Conservation (phyloP, 2,797 vertebrate species). For the Paratrypauchen microcephalus region DNA sequence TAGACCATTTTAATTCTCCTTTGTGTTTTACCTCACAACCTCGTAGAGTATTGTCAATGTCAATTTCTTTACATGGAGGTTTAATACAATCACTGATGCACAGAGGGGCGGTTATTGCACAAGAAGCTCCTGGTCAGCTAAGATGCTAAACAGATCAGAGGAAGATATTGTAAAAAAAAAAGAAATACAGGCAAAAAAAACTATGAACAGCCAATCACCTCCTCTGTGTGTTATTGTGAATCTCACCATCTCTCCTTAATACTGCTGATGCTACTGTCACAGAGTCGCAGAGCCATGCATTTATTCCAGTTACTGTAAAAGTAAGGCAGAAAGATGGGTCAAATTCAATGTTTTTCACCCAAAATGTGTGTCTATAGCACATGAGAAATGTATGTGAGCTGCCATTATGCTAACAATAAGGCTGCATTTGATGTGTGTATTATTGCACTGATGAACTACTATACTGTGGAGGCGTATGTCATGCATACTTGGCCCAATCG, state of each 20-base stretch:
- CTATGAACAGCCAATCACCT: conserved; percentile 28
- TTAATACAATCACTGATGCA: conserved; percentile 44
- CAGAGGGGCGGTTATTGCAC: conserved; percentile 57
- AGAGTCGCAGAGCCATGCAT: conserved; percentile 69
- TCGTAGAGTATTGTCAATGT: conserved; percentile 54
- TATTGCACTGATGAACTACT: neutral
- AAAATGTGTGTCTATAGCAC: too few relatives aligned
- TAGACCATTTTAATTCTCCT: conserved; percentile 3
- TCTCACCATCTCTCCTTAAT: conserved; percentile 37
- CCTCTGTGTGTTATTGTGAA: conserved; percentile 38
- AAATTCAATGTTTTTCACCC: conserved; percentile 31
- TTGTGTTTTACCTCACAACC: conserved; percentile 32
- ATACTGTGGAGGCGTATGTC: neutral
- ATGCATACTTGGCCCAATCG: neutral
- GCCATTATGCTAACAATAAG: neutral
- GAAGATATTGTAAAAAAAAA: conserved; percentile 55
- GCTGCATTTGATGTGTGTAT: too few relatives aligned
- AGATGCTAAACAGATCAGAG: conserved; percentile 63
- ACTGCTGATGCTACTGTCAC: conserved; percentile 65
- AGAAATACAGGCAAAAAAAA: conserved; percentile 41
- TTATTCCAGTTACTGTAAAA: conserved; percentile 64
- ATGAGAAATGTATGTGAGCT: neutral
- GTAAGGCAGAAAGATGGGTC: conserved; percentile 40
- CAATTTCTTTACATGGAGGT: conserved; percentile 55
- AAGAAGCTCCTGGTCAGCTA: conserved; percentile 70